Evolutionary conservation across 1,140 invertebrate genomes (phyloP).

Genomic region (Drosophila ohnishii): DNA sequence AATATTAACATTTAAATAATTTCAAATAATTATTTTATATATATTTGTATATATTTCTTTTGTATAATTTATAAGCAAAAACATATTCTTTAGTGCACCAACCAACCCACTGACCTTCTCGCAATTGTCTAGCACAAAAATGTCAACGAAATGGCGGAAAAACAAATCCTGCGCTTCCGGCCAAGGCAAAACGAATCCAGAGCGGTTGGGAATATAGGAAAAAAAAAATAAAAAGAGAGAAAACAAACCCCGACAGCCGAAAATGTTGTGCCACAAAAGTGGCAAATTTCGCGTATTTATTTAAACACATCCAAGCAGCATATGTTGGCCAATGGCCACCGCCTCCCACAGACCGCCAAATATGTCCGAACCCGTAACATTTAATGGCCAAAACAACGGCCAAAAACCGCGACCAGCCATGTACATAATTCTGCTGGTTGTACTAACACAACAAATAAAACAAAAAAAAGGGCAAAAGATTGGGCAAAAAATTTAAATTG

Average conservation of each 20-base stretch:
- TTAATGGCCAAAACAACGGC: conserved; percentile 71
- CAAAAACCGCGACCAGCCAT: conserved; percentile 58
- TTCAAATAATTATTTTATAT: background rate
- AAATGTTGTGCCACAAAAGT: conserved; percentile 65
- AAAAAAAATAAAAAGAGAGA: background rate
- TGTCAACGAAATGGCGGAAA: conserved; percentile 78
- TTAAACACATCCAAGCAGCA: conserved; percentile 77
- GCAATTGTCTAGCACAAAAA: conserved; percentile 66
- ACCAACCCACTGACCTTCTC: conserved; percentile 78
- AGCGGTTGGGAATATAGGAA: conserved; percentile 4
- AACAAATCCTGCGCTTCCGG: conserved; percentile 77
- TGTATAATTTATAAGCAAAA: background rate
- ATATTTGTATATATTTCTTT: no score
- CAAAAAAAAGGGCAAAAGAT: conserved; percentile 45
- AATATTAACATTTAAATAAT: background rate
- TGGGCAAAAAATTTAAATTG: conserved; percentile 74
- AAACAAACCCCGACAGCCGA: conserved; percentile 20
- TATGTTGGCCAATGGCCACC: conserved; percentile 61
- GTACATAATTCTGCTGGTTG: conserved; percentile 72
- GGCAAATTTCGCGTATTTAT: conserved; percentile 79
- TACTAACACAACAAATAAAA: conserved; percentile 39
- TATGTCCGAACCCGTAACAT: conserved; percentile 63
- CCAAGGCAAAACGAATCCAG: conserved; percentile 52
- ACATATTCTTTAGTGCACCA: conserved; percentile 38
- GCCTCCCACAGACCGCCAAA: conserved; percentile 34